Conservation (phyloP, 2,888 invertebrate genomes). For the Cataglyphis altisquamis region DNA sequence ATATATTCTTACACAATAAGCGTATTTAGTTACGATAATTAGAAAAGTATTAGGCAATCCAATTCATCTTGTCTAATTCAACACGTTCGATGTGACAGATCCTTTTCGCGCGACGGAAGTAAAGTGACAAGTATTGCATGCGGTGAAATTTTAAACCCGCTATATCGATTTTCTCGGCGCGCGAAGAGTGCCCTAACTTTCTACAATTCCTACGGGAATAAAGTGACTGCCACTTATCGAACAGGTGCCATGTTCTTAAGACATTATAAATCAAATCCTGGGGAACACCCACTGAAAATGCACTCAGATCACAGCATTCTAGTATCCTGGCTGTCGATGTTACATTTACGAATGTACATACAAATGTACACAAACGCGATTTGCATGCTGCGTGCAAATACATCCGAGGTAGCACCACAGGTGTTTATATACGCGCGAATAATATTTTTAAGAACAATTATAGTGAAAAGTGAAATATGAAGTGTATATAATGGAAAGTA, state of each 20-base stretch:
- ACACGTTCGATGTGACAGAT: constrained; percentile 15
- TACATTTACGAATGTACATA: background rate
- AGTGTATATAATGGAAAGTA: constrained; percentile 18
- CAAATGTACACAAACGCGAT: background rate
- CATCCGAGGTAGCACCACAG: background rate
- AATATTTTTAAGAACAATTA: constrained; percentile 18
- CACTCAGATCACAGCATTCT: background rate
- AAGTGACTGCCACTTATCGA: constrained; percentile 43
- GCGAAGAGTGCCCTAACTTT: constrained; percentile 10
- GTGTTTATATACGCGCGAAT: constrained; percentile 21
- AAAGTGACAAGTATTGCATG: constrained; percentile 12
- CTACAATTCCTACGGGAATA: constrained; percentile 32
- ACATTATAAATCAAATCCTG: constrained; percentile 33
- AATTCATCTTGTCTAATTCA: background rate
- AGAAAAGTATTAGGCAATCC: background rate
- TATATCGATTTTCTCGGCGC: constrained; percentile 27
- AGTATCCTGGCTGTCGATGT: constrained; percentile 8
- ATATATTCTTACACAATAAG: background rate
- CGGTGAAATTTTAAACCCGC: constrained; percentile 18
- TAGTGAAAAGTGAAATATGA: constrained; percentile 22
- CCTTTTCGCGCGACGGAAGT: background rate
- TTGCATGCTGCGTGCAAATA: constrained; percentile 16
- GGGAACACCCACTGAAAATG: constrained; percentile 24
- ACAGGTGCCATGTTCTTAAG: constrained; percentile 36
- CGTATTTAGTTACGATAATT: background rate